Conservation (phyloP, 2,113 vertebrate genomes). For the Ailurus styani region DNA sequence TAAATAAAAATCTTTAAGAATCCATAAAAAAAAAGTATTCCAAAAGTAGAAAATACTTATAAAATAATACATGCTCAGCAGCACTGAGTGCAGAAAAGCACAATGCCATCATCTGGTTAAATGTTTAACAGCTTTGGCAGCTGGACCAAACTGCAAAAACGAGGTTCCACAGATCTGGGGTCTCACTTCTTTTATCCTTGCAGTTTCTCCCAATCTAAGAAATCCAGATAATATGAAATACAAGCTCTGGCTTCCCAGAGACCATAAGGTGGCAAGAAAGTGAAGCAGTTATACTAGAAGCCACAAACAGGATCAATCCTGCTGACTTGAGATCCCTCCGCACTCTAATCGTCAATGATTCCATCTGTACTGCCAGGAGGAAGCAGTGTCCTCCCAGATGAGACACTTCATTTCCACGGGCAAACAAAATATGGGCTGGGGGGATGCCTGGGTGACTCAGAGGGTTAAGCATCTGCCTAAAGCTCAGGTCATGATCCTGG, state of each 20-base stretch:
- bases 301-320: not conserved
- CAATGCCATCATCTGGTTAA: not conserved
- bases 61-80: not conserved
- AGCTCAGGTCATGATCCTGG: not conserved
- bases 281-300: not conserved
- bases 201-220: not conserved
- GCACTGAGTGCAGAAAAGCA: not conserved
- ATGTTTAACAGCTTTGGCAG: not conserved
- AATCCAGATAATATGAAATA: not conserved
- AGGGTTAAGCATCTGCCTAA: not conserved
- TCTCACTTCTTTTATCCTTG: not conserved
- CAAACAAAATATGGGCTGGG: not conserved
- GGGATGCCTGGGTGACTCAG: not conserved
- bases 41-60: not conserved
- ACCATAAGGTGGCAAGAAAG: not conserved
- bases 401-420: not conserved
- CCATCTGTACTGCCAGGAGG: not conserved
- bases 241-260: not conserved
- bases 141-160: not conserved
- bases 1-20: too few relatives aligned
- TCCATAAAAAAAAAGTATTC: not conserved
- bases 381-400: not conserved
- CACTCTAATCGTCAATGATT: not conserved
- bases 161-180: not conserved
- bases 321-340: not conserved